These are phyloP conservation scores for Xylocampa areola DNA, from an alignment of 2,888 invertebrate species.

Conservation along the genomic window DNA sequence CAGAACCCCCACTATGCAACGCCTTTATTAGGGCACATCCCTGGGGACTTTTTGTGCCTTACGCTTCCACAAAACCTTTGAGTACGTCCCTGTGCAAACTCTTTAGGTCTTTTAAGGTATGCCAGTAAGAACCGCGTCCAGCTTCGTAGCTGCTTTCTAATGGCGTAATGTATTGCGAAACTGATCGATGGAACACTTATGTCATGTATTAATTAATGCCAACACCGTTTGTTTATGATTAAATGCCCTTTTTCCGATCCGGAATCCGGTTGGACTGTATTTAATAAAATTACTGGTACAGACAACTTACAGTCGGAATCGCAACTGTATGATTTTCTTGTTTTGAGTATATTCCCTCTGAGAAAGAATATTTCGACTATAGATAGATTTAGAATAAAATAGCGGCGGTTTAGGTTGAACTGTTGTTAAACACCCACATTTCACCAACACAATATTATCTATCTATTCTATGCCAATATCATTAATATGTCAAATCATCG, in stretches of 20 bases:
- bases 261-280: conserved; percentile 20
- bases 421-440: too few species aligned
- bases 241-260: conserved; percentile 45
- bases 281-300: conserved; percentile 17
- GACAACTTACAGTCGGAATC: neutral
- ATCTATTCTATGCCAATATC: too few species aligned
- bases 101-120: conserved; percentile 78
- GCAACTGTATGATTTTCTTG: neutral
- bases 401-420: too few species aligned
- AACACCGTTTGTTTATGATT: conserved; percentile 64
- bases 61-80: neutral
- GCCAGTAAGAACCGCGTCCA: conserved; percentile 81
- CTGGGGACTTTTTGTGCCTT: neutral
- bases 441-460: too few species aligned
- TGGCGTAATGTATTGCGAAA: conserved; percentile 85
- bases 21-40: too few species aligned
- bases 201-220: conserved; percentile 84
- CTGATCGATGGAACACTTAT: conserved; percentile 80
- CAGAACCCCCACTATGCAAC: too few species aligned
- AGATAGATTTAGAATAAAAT: too few species aligned
- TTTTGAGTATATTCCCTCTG: too few species aligned
- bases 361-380: too few species aligned
- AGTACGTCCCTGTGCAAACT: conserved; percentile 63
- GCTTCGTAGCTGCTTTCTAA: conserved; percentile 82
- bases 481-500: too few species aligned